Evolutionary conservation across 2,113 vertebrate species (phyloP).

Genomic region (Planiliza haematocheilus): DNA sequence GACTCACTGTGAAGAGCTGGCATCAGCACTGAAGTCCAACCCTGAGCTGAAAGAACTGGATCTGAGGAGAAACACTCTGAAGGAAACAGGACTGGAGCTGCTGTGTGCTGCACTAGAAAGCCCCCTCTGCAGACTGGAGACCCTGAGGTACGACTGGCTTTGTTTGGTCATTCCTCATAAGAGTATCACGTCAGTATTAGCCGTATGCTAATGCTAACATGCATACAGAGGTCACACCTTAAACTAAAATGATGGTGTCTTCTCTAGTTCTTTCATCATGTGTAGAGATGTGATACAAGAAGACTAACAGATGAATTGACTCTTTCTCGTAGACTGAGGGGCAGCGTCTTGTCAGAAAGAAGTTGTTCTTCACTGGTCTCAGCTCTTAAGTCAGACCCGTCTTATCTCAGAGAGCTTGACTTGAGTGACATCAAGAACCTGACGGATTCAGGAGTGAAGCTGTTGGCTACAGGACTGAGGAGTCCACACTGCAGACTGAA

Average conservation of each 20-base stretch:
- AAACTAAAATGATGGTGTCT: no score
- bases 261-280: no score
- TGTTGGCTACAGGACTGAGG: background rate
- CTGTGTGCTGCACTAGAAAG: background rate
- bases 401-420: background rate
- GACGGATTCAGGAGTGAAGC: background rate
- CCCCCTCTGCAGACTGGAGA: no score
- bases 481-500: background rate
- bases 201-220: background rate
- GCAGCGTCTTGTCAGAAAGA: no score
- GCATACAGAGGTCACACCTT: no score
- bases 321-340: no score
- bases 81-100: background rate
- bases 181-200: no score
- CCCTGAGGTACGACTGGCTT: background rate
- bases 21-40: background rate
- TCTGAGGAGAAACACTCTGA: background rate
- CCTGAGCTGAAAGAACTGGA: no score
- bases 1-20: constrained; percentile 1
- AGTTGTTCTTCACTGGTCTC: no score
- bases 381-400: background rate
- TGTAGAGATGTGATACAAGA: no score
- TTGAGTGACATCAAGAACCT: background rate
- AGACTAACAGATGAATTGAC: no score
- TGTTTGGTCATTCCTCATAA: background rate